Evolutionary conservation across 2,888 invertebrate species (phyloP), one percentile per base, ranked within the genome.

Genomic region (Myopa tessellatipennis): DNA sequence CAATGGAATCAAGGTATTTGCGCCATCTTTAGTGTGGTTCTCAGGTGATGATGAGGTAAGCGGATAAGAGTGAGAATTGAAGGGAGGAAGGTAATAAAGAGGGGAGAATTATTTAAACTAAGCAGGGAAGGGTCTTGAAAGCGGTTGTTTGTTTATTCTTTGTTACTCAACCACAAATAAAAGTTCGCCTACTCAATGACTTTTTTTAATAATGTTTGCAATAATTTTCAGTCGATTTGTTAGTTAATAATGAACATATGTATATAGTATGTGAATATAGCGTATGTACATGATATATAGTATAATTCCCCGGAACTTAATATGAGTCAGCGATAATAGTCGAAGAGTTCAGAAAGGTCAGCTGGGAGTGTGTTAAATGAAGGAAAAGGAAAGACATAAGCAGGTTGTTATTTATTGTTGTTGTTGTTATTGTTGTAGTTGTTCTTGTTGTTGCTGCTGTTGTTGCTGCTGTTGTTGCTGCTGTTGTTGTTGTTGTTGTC

Each of bases 241-340:
- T n/a, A 55, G 3, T 55, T 55, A n/a, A 55, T 45, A 45, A 45
- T 45, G 10, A 45, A 6, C 45, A 10, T 45, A 10, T 45, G 10
- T 10, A 45, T 45, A 10, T 26, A 26, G 26, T 26, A 26, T 26
- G 26, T 26, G 2, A 26, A 26, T 26, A 26, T 26, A 26, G 1
- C 26, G 26, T 26, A 26, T 2, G 26, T 26, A 26, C 26, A 2
- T 26, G 26, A 26, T 26, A 26, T 26, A 26, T 26, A 26, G 2
- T 26, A 26, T 26, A 26, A 1, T 26, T 26, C 26, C 45, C 10
- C 45, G 45, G 45, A 1, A 2, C 45, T 45, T 10, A 45, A 40
- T 4, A 69, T 69, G 69, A 69, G 50, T 69, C 69, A 69, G 26
- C 26, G 5, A 40, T 68, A 52, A 69, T 26, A 69, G 18, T 50